Evolutionary conservation across 2,113 vertebrate genomes (phyloP).

Genomic region (Festucalex cinctus): DNA sequence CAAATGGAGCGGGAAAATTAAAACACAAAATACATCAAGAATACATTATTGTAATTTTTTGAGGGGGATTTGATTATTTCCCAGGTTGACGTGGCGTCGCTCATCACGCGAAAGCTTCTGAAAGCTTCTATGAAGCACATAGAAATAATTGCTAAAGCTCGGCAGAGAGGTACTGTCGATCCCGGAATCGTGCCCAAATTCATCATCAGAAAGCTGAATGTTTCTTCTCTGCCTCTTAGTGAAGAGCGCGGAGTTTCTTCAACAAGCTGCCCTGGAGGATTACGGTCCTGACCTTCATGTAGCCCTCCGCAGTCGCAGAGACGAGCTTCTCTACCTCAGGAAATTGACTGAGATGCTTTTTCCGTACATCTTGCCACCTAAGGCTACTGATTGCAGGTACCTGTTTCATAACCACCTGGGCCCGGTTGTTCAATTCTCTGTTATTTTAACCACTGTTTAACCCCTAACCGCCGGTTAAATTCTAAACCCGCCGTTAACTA

Average conservation of each 20-base stretch:
- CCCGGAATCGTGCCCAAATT: neutral
- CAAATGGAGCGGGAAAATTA: neutral
- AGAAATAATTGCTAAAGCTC: constrained; percentile 93
- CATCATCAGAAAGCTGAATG: neutral
- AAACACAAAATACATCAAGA: neutral
- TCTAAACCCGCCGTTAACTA: too few species aligned
- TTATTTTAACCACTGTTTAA: too few species aligned
- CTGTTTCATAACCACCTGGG: too few species aligned
- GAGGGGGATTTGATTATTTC: neutral
- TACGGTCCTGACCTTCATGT: constrained; percentile 94
- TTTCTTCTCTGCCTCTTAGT: constrained; percentile 62
- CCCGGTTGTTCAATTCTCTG: too few species aligned
- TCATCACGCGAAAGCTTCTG: constrained; percentile 89
- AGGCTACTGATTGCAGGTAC: constrained; percentile 87
- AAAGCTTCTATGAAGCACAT: constrained; percentile 97
- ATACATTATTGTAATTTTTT: neutral
- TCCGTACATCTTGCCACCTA: constrained; percentile 90
- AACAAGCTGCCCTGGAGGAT: constrained; percentile 91
- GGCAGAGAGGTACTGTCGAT: constrained; percentile 83
- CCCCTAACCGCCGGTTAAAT: too few species aligned
- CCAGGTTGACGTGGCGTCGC: constrained; percentile 89
- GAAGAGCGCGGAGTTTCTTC: constrained; percentile 85
- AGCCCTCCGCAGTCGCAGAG: constrained; percentile 89
- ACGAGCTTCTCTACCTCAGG: constrained; percentile 93
- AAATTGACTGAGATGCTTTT: constrained; percentile 94